These are phyloP conservation scores for Myotis lucifugus DNA, from an alignment of 2,113 vertebrate genomes.

Conservation along the genomic window DNA sequence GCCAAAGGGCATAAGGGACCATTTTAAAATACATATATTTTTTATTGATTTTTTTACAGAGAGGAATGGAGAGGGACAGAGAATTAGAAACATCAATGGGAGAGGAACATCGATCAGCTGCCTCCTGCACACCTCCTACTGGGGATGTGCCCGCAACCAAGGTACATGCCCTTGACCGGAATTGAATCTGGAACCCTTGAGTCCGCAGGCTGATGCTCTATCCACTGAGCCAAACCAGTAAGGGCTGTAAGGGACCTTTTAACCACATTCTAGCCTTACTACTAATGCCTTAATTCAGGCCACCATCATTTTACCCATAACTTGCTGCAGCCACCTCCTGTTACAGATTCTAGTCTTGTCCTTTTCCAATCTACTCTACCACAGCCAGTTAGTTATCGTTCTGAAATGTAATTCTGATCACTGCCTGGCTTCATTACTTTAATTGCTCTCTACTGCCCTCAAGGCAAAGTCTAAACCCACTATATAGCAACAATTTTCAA, in stretches of 20 bases:
- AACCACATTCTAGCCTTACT: neutral
- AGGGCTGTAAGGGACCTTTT: neutral
- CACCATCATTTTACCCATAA: neutral
- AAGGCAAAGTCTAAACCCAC: neutral
- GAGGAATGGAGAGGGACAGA: too few relatives aligned
- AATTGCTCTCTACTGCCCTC: neutral
- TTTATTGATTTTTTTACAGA: too few relatives aligned
- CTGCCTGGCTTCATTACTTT: neutral
- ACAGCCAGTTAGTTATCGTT: neutral
- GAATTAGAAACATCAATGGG: too few relatives aligned
- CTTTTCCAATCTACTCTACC: neutral
- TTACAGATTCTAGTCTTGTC: neutral
- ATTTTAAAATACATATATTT: too few relatives aligned
- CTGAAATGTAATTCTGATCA: neutral
- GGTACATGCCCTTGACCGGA: too few relatives aligned
- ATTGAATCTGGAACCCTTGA: too few relatives aligned
- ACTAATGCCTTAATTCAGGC: neutral
- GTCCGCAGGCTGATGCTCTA: too few relatives aligned
- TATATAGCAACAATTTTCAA: neutral
- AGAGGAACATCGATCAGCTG: too few relatives aligned
- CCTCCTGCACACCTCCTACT: too few relatives aligned
- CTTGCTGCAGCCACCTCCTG: neutral
- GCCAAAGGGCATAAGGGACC: too few relatives aligned
- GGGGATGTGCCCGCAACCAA: too few relatives aligned
- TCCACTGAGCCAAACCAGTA: too few relatives aligned